Evolutionary conservation across 2,888 invertebrate genomes (phyloP).

Genomic region (Oscheius sp.): DNA sequence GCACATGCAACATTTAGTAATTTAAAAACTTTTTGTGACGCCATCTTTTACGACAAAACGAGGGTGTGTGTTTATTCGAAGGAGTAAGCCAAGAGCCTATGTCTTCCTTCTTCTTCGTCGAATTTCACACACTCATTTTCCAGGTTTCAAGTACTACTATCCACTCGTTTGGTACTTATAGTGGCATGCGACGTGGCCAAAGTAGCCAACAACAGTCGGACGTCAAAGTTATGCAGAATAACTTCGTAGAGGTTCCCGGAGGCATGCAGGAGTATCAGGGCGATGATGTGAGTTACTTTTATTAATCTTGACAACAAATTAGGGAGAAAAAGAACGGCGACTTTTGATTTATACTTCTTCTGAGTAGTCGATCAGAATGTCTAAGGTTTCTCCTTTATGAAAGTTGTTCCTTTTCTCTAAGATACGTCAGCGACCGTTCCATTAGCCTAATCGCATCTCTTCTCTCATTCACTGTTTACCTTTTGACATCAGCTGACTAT

Average conservation of each 20-base stretch:
- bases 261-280: neutral
- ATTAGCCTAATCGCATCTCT: too few relatives aligned
- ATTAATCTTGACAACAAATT: too few relatives aligned
- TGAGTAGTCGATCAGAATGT: too few relatives aligned
- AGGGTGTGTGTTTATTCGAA: neutral
- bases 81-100: neutral
- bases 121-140: neutral
- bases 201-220: neutral
- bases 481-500: too few relatives aligned
- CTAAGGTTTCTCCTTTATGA: too few relatives aligned
- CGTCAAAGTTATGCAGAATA: conserved; percentile 23
- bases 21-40: too few relatives aligned
- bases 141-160: conserved; percentile 8
- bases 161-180: conserved; percentile 5
- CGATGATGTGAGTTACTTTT: neutral
- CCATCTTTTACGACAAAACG: neutral
- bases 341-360: too few relatives aligned
- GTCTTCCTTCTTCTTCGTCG: neutral
- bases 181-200: conserved; percentile 22
- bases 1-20: neutral
- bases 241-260: conserved; percentile 16
- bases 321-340: too few relatives aligned
- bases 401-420: too few relatives aligned
- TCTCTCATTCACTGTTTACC: too few relatives aligned
- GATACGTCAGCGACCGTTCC: too few relatives aligned